Conservation (phyloP, 1,140 invertebrate genomes). For the Sycobia sp. region DNA sequence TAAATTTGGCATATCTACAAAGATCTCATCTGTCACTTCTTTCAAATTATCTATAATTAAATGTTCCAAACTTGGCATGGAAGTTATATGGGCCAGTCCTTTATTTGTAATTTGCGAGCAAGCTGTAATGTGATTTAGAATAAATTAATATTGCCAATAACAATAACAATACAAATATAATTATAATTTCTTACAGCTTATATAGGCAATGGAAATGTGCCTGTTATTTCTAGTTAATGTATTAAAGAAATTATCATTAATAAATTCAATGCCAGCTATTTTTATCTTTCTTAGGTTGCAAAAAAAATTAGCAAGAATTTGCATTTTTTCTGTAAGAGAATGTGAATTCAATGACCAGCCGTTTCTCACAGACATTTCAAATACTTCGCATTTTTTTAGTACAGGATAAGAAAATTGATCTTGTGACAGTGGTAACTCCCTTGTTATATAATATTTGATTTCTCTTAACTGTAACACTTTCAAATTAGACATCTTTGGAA, state of each 20-base stretch:
- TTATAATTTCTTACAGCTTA: constrained; percentile 39
- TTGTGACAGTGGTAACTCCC: too few species aligned
- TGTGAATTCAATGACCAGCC: too few species aligned
- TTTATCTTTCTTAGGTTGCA: constrained; percentile 41
- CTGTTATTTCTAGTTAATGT: constrained; percentile 38
- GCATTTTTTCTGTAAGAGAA: too few species aligned
- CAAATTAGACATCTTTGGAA: too few species aligned
- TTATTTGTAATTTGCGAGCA: constrained; percentile 37
- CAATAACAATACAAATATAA: neutral
- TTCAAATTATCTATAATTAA: constrained; percentile 40
- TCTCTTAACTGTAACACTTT: too few species aligned
- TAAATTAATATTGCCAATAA: neutral
- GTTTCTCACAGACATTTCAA: too few species aligned
- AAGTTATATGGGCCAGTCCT: constrained; percentile 38
- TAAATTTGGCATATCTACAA: constrained; percentile 38
- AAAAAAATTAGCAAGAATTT: too few species aligned
- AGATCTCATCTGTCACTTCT: constrained; percentile 36
- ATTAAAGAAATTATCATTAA: constrained; percentile 39
- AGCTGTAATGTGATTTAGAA: constrained; percentile 35
- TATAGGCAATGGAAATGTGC: constrained; percentile 37
- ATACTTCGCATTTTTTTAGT: too few species aligned
- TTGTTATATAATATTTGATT: too few species aligned
- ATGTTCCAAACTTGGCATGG: constrained; percentile 41
- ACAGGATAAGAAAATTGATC: too few species aligned
- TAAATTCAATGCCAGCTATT: constrained; percentile 22